Evolutionary conservation across 1,140 invertebrate species (phyloP).

Genomic region (Halesus radiatus): DNA sequence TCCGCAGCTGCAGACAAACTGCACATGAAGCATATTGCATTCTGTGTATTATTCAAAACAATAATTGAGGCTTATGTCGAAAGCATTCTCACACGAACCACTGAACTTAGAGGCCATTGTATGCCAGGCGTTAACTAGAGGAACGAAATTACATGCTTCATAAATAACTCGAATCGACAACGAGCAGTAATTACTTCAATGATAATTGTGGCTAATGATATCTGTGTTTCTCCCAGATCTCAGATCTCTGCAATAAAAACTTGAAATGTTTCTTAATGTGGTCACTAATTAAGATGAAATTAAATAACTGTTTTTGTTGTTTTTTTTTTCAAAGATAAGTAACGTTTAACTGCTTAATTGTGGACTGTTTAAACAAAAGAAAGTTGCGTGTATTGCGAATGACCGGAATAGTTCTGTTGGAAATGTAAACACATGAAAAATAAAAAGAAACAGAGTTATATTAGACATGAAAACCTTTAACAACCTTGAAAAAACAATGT

Average conservation of each 20-base stretch:
- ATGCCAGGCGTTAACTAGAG: constrained; percentile 29
- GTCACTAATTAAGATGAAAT: constrained; percentile 25
- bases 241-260: constrained; percentile 20
- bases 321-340: too few species aligned
- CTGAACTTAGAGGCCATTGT: constrained; percentile 37
- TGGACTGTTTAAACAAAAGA: too few species aligned
- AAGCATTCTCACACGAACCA: constrained; percentile 35
- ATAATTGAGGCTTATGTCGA: constrained; percentile 50
- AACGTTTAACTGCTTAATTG: too few species aligned
- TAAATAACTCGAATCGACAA: constrained; percentile 32
- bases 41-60: constrained; percentile 38
- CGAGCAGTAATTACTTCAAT: constrained; percentile 24
- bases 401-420: too few species aligned
- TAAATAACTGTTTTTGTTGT: constrained; percentile 3
- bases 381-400: too few species aligned
- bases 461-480: too few species aligned
- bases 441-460: too few species aligned
- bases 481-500: too few species aligned
- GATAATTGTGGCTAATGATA: constrained; percentile 36
- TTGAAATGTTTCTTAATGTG: constrained; percentile 20
- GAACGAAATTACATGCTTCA: constrained; percentile 35
- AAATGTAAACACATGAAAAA: too few species aligned
- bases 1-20: constrained; percentile 23
- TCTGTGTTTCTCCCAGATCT: constrained; percentile 23
- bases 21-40: constrained; percentile 4